Conservation (phyloP, 2,113 vertebrate species). For the Vulpes vulpes region DNA sequence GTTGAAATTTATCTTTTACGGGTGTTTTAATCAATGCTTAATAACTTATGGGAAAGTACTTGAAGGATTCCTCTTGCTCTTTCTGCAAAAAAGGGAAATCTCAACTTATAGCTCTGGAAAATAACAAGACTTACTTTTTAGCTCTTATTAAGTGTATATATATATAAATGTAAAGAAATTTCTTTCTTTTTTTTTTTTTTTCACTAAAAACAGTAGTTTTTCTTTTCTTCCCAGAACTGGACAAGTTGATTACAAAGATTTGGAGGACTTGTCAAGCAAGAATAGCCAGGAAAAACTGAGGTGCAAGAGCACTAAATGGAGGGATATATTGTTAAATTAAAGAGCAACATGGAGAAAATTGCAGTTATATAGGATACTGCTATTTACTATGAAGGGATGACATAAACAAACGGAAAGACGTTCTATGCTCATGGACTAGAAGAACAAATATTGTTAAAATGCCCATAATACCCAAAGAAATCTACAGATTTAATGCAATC, state of each 20-base stretch:
- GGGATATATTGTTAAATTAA: neutral
- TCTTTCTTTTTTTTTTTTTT: constrained; percentile 54
- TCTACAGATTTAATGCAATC: neutral
- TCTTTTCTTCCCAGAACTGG: neutral
- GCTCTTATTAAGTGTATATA: neutral
- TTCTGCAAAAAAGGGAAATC: neutral
- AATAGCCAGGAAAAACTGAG: neutral
- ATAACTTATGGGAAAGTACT: neutral
- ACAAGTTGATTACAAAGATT: neutral
- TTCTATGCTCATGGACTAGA: neutral
- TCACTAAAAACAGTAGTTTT: constrained; percentile 37
- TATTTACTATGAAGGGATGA: neutral
- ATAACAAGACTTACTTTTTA: constrained; percentile 4
- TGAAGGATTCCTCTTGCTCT: neutral
- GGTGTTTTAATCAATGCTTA: constrained; percentile 43
- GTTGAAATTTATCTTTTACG: constrained; percentile 56
- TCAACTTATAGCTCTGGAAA: neutral
- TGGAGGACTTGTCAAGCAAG: neutral
- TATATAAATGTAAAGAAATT: neutral
- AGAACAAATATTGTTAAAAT: neutral
- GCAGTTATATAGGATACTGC: neutral
- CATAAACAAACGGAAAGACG: neutral
- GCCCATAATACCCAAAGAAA: neutral
- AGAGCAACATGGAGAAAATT: neutral
- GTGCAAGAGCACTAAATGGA: neutral